Conservation (phyloP, 2,797 vertebrate species). For the Aplochiton taeniatus region DNA sequence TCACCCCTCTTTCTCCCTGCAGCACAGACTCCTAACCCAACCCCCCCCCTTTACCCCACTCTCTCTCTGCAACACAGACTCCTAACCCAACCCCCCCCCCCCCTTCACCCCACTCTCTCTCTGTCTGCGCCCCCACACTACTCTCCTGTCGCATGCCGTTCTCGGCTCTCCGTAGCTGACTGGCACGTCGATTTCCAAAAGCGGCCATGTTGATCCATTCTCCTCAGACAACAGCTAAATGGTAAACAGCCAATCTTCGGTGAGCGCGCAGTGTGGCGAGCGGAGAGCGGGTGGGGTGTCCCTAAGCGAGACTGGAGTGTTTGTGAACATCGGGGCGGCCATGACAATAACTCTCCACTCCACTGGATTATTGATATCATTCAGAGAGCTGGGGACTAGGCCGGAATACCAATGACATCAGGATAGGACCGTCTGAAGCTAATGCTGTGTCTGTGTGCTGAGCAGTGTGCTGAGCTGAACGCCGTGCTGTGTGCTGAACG, state of each 20-base stretch:
- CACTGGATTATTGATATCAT: conserved; percentile 39
- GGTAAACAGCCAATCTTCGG: background rate
- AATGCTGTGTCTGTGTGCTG: background rate
- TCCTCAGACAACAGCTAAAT: conserved; percentile 5
- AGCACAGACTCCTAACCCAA: background rate
- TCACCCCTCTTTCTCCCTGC: background rate
- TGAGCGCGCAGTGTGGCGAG: background rate
- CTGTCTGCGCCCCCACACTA: background rate
- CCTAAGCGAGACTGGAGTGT: background rate
- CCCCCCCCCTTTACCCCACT: background rate
- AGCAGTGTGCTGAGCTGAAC: too few species aligned
- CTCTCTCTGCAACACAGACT: conserved; percentile 1
- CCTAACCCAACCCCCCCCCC: background rate
- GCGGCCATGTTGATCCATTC: background rate
- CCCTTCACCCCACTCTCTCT: background rate
- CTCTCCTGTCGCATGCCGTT: conserved; percentile 4
- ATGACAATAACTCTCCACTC: conserved; percentile 16
- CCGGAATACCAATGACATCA: conserved; percentile 41
- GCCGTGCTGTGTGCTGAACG: too few species aligned
- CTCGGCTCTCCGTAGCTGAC: background rate
- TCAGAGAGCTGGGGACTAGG: conserved; percentile 2
- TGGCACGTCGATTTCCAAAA: background rate
- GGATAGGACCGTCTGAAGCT: conserved; percentile 27
- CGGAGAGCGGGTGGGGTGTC: background rate
- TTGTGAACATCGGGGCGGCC: conserved; percentile 4